phyloP scores from a whole-genome alignment of 2,888 invertebrate species.

The Drosophila meridiana region DNA sequence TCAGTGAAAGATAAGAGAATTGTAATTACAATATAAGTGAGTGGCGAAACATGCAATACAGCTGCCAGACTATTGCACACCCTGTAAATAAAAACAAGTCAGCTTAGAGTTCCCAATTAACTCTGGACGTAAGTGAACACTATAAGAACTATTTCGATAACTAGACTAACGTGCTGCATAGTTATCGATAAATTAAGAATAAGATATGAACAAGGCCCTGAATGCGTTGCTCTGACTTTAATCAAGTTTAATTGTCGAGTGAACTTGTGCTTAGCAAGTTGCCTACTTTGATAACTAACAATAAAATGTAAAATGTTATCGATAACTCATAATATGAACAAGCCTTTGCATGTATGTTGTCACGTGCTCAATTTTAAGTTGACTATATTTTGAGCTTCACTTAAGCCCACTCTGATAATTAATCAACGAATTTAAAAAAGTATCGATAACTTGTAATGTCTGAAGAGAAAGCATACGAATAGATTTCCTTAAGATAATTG shows the following conservation, averaged over 20 bases:
- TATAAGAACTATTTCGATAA: not conserved
- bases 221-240: too few relatives aligned
- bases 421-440: too few relatives aligned
- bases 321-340: not conserved
- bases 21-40: conserved; percentile 7
- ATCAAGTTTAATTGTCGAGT: too few relatives aligned
- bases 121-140: too few relatives aligned
- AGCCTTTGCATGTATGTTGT: not conserved
- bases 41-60: not conserved
- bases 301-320: not conserved
- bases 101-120: not conserved
- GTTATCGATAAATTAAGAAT: not conserved
- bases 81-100: not conserved
- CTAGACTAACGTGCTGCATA: not conserved
- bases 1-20: not conserved
- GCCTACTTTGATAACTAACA: not conserved
- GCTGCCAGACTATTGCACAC: not conserved
- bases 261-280: too few relatives aligned
- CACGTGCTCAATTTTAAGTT: too few relatives aligned
- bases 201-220: too few relatives aligned
- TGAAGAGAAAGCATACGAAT: too few relatives aligned
- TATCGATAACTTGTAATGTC: too few relatives aligned
- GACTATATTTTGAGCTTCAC: too few relatives aligned
- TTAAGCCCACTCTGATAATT: too few relatives aligned
- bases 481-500: too few relatives aligned